Percentiles rank a stretch among this genome's conserved stretches.
Conservation (phyloP, 2,797 vertebrate species). For the Bradypodion ventrale region DNA sequence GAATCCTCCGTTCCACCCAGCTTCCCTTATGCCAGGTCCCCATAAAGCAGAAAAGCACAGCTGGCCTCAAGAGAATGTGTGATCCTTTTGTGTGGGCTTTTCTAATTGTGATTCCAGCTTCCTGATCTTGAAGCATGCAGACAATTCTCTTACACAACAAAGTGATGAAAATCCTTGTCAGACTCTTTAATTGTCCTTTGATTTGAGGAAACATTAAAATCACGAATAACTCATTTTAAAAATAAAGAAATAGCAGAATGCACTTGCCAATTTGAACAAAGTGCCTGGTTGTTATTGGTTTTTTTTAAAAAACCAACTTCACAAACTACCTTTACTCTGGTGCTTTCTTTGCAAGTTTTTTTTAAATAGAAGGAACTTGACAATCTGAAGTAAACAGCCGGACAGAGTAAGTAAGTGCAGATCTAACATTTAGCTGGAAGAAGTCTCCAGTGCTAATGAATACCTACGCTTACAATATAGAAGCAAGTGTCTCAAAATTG, state of each 20-base stretch:
- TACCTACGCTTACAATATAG: conserved; percentile 28
- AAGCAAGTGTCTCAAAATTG: conserved; percentile 41
- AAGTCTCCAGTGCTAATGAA: conserved; percentile 24
- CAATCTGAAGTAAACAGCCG: conserved; percentile 34
- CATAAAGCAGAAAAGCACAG: background rate
- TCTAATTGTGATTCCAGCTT: background rate
- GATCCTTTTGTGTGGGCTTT: background rate
- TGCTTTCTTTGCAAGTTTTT: background rate
- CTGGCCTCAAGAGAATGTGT: background rate
- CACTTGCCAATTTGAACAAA: background rate
- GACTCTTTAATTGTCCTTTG: background rate
- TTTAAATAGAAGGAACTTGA: background rate
- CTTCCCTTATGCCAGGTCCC: background rate
- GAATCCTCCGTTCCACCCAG: background rate
- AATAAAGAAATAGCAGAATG: conserved; percentile 9
- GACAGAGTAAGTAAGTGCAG: conserved; percentile 41
- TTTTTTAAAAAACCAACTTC: background rate
- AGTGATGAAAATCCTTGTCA: background rate
- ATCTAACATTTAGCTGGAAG: conserved; percentile 26
- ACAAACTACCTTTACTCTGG: background rate
- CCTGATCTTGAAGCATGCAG: background rate
- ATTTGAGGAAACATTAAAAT: background rate
- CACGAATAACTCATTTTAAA: background rate
- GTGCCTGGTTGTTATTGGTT: rapidly evolving
- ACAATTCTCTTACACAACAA: background rate